Evolutionary conservation across 2,888 invertebrate genomes (phyloP), one percentile per base, ranked within the genome.

Genomic region (Protodeltote pygarga): DNA sequence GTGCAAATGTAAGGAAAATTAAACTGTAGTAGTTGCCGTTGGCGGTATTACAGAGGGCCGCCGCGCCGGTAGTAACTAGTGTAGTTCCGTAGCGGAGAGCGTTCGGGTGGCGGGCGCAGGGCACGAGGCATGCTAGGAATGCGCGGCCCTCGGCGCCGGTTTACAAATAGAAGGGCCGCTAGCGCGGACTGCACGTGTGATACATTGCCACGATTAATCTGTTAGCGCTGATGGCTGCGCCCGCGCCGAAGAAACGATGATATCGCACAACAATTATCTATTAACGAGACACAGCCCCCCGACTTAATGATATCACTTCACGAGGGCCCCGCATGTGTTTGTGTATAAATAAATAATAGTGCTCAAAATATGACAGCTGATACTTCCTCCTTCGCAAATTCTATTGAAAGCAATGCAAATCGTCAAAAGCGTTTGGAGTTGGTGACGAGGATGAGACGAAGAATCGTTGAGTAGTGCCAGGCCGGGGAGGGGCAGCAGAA

Each of bases 101-200:
- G 70, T 46, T 58, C 65, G 73, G 73, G 74, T 66, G 73, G 79
- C 72, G 77, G 62, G 82, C 79, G 78, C 79, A 81, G 80, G 81
- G 86, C 87, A 77, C 83, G 83, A 83, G 86, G 85, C 85, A 85
- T 74, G 89, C 82, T 71, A 75, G 89, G 91, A 90, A 91, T 91
- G 91, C 80, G 81, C 82, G 85, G 88, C 89, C 88, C 87, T 85
- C 88, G 88, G 87, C 89, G 89, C 90, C 89, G 85, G 89, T 87
- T 89, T 89, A 91, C 91, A 90, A 89, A 90, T 90, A 91, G 89
- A 91, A 91, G 89, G 89, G 87, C 89, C 87, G 81, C 86, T 82
- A 85, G 83, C 77, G 77, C 82, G 79, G 79, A 81, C 85, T 87
- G 87, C 90, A 88, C 87, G 88, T 88, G 89, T 89, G 83, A 88